These are phyloP conservation scores for Euspilapteryx auroguttella DNA, from an alignment of 2,888 invertebrate genomes.

Conservation along the genomic window DNA sequence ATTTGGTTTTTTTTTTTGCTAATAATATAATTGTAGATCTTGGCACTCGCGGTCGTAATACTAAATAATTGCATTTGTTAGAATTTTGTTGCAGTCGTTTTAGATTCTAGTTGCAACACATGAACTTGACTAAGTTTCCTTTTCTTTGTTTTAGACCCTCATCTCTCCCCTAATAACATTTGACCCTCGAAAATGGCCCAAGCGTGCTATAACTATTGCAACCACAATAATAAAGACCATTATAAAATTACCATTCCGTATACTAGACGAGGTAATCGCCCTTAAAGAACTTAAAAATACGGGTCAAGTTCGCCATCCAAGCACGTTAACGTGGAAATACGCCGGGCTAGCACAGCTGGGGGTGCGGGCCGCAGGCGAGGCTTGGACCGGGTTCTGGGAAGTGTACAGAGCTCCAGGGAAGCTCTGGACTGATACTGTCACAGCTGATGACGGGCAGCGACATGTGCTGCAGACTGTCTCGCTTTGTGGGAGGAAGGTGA, in stretches of 20 bases:
- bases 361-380: constrained; percentile 28
- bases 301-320: constrained; percentile 25
- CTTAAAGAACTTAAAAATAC: constrained; percentile 25
- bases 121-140: too few species aligned
- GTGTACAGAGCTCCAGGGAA: constrained; percentile 36
- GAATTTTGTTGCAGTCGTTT: too few species aligned
- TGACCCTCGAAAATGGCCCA: constrained; percentile 47
- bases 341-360: constrained; percentile 36
- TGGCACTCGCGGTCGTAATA: too few species aligned
- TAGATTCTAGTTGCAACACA: too few species aligned
- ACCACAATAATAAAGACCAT: constrained; percentile 17
- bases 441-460: constrained; percentile 53
- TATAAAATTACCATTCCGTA: constrained; percentile 23
- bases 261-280: constrained; percentile 32
- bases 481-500: constrained; percentile 68
- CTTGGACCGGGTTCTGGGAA: constrained; percentile 25
- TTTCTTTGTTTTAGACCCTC: constrained; percentile 28
- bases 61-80: too few species aligned
- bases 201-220: constrained; percentile 17
- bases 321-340: constrained; percentile 44
- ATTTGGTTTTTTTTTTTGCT: too few species aligned
- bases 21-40: too few species aligned
- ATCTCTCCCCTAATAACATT: constrained; percentile 39
- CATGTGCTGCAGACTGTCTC: constrained; percentile 65
- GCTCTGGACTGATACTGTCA: constrained; percentile 59